These are phyloP conservation scores for Melieria crassipennis DNA, from an alignment of 2,888 invertebrate species.

Conservation along the genomic window DNA sequence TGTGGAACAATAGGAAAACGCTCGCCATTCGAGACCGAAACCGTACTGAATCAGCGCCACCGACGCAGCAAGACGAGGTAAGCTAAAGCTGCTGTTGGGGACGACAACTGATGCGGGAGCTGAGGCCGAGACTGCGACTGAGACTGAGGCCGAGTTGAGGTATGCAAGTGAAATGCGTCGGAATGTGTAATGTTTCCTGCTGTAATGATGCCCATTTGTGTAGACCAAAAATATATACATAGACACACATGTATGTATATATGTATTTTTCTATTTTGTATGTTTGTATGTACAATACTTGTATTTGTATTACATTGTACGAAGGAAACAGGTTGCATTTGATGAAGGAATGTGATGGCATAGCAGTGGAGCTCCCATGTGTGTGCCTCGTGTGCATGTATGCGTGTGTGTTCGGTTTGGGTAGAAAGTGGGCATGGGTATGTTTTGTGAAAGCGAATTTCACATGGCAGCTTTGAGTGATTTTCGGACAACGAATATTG, in stretches of 20 bases:
- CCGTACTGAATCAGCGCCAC: not conserved
- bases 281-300: no score
- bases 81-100: no score
- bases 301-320: no score
- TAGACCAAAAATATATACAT: not conserved
- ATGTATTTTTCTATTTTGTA: no score
- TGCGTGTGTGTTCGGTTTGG: not conserved
- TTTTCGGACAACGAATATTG: no score
- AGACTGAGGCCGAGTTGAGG: not conserved
- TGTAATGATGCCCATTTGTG: conserved; percentile 24
- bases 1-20: conserved; percentile 21
- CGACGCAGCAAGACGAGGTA: not conserved
- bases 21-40: not conserved
- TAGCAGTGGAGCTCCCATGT: not conserved
- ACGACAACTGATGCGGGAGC: not conserved
- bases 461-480: no score
- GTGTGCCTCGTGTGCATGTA: not conserved
- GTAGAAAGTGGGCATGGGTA: not conserved
- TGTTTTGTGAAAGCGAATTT: no score
- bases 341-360: not conserved
- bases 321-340: conserved; percentile 2
- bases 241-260: not conserved
- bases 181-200: conserved; percentile 12
- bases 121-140: not conserved
- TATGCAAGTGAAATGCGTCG: conserved; percentile 13